These are phyloP conservation scores for Liolophura sinensis DNA, from an alignment of 1,140 invertebrate species.

Conservation along the genomic window DNA sequence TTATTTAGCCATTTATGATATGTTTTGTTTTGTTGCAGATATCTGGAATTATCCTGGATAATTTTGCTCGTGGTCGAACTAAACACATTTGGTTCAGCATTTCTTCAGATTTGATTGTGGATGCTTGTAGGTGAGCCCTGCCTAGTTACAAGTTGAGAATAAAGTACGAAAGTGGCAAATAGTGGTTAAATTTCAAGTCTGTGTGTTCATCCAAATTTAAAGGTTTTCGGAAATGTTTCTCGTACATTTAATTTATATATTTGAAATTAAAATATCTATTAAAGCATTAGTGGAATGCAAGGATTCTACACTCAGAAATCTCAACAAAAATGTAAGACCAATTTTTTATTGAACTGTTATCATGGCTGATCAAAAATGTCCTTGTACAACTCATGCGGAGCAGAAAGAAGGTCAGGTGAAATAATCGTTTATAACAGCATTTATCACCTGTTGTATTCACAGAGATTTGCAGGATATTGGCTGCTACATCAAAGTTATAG, in stretches of 20 bases:
- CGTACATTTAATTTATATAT: too few relatives aligned
- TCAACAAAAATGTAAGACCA: too few relatives aligned
- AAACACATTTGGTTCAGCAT: constrained; percentile 52
- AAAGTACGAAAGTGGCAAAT: neutral
- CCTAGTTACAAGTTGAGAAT: neutral
- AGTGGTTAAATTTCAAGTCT: neutral
- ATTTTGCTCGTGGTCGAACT: constrained; percentile 42
- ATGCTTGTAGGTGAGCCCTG: constrained; percentile 36
- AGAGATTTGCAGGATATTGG: constrained; percentile 52
- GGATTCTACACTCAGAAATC: too few relatives aligned
- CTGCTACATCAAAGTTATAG: constrained; percentile 51
- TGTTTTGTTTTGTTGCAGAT: constrained; percentile 30
- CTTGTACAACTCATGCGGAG: too few relatives aligned
- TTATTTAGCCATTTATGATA: constrained; percentile 1
- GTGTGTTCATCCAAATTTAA: too few relatives aligned
- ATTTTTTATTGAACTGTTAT: too few relatives aligned
- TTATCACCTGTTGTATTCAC: constrained; percentile 4
- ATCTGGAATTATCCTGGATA: constrained; percentile 49
- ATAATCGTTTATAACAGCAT: too few relatives aligned
- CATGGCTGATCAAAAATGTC: too few relatives aligned
- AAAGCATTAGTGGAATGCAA: too few relatives aligned
- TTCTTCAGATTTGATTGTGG: constrained; percentile 48
- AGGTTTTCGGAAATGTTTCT: too few relatives aligned
- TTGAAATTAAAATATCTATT: too few relatives aligned
- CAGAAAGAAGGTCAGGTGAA: too few relatives aligned